A percentile compares a stretch with the other conserved stretches of the same genome.
These are phyloP conservation scores for Stenodema calcarata DNA, from an alignment of 2,888 invertebrate species.

Conservation along the genomic window DNA sequence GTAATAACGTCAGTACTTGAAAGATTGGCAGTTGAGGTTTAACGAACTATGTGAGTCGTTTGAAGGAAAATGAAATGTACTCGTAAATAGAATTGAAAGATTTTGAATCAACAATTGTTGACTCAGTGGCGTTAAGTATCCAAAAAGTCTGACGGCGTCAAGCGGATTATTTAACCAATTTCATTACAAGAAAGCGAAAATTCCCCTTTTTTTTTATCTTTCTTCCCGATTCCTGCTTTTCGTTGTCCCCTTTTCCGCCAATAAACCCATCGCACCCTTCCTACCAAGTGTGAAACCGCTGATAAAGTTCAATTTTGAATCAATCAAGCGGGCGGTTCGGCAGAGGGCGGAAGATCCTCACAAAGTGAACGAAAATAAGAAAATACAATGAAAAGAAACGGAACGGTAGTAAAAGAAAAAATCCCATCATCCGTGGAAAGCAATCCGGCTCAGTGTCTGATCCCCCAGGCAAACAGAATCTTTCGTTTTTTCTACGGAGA, in stretches of 20 bases:
- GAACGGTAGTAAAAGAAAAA: slow-evolving; percentile 14
- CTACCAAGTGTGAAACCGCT: slow-evolving; percentile 46
- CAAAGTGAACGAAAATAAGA: slow-evolving; percentile 20
- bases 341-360: background rate
- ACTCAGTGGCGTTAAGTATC: background rate
- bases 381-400: slow-evolving; percentile 1
- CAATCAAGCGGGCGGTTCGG: slow-evolving; percentile 6
- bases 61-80: no score
- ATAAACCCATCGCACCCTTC: background rate
- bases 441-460: slow-evolving; percentile 30
- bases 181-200: background rate
- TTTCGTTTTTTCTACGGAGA: background rate
- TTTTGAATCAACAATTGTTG: no score
- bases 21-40: no score
- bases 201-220: background rate
- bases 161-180: background rate
- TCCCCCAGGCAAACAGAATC: slow-evolving; percentile 48
- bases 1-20: no score
- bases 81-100: no score
- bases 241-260: background rate
- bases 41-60: no score
- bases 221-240: background rate
- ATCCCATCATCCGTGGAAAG: slow-evolving; percentile 16
- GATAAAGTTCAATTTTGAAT: slow-evolving; percentile 46
- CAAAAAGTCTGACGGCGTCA: background rate